Evolutionary conservation across 2,888 invertebrate genomes (phyloP), one percentile per base, ranked within the genome.

Genomic region (Laspeyria flexula): DNA sequence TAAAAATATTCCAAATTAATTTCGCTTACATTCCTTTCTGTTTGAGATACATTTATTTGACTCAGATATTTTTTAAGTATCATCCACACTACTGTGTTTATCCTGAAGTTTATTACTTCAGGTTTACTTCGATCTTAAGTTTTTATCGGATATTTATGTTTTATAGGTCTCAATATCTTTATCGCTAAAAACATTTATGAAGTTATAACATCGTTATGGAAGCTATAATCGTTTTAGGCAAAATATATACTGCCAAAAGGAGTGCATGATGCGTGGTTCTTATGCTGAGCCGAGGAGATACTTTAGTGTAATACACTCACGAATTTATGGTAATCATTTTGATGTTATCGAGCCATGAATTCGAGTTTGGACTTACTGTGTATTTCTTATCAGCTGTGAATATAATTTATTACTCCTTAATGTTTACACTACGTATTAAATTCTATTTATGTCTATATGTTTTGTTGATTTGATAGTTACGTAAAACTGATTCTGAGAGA

Each of bases 281-380:
- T n/a, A n/a, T n/a, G n/a, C n/a, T n/a, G 16, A 4, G 27, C 18
- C 3, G 12, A 16, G 15, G 34, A 38, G 9, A 35, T 57, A 56
- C 51, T 57, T 51, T 51, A 35, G 41, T 41, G 12, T 42, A 44
- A 44, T 52, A 57, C 31, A 47, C 27, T 57, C 31, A 35, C 12
- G 44, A 31, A 52, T 60, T 29, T 57, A 60, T 47, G 57, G 35
- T 57, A 35, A 62, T 62, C 27, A 52, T 39, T 51, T 31, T 42
- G 52, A 47, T 57, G 46, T 39, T 52, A 60, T 52, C 42, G 31
- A 9, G 30, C 5, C 13, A 10, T 15, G 18, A 38, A 56, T 29
- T 15, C 38, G n/a, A 15, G 46, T 55, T 60, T 29, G 13, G 33
- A 40, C 49, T 43, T 45, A 3, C 31, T 38, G 33, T 9, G 10